A percentile compares a stretch with the other conserved stretches of the same genome.
phyloP scores from a whole-genome alignment of 2,113 vertebrate species.

The Daboia siamensis region DNA sequence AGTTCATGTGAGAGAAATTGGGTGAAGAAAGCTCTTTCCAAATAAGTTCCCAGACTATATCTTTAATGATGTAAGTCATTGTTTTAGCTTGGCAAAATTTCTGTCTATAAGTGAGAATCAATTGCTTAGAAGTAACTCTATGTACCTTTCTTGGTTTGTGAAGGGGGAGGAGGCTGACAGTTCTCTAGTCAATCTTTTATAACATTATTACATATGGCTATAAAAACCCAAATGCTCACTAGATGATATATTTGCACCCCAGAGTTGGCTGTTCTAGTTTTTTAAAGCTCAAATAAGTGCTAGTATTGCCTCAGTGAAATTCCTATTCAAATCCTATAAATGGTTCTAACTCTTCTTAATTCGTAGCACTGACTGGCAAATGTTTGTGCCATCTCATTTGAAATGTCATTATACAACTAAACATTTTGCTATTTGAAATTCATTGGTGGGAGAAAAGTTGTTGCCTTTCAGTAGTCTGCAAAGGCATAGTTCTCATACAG shows the following conservation, averaged over 20 bases:
- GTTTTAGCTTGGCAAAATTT: background rate
- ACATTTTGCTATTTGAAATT: background rate
- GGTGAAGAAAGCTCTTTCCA: too few relatives aligned
- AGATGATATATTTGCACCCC: background rate
- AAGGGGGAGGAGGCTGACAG: background rate
- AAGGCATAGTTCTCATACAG: slow-evolving; percentile 30
- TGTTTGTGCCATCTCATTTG: background rate
- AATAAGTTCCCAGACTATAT: background rate
- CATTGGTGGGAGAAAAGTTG: slow-evolving; percentile 19
- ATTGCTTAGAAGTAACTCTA: background rate
- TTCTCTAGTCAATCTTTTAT: background rate
- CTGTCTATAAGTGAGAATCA: background rate
- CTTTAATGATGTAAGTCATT: background rate
- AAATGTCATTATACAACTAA: background rate
- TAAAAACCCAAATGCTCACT: background rate
- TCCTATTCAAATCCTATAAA: background rate
- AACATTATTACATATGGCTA: background rate
- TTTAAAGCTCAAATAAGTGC: background rate
- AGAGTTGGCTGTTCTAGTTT: background rate
- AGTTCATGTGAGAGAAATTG: too few relatives aligned
- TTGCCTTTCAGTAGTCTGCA: slow-evolving; percentile 33
- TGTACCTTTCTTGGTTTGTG: background rate
- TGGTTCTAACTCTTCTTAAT: background rate
- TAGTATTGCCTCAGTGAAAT: background rate
- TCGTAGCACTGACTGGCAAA: background rate